Evolutionary conservation across 2,113 vertebrate genomes (phyloP), one percentile per base, ranked within the genome.

Genomic region (Labeo catla): DNA sequence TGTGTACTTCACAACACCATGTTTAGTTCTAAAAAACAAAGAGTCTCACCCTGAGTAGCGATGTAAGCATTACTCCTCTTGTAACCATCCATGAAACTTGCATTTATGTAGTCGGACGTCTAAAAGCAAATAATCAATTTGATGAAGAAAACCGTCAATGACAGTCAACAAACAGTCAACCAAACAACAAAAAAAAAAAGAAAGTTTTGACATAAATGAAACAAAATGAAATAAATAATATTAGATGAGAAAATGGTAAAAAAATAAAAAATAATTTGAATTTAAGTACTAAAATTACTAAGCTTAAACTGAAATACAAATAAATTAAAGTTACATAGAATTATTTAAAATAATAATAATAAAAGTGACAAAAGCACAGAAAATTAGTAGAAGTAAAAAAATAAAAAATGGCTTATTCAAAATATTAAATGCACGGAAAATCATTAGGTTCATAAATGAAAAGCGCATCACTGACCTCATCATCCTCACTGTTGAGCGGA

Each of bases 91-190:
- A 96, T 96, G 89, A 96, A 95, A 91, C 95, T 96, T 70, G 93
- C 95, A 84, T 96, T 96, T 52, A 96, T 96, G 90, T 96, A 96
- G 92, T 95, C 95, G 19, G 95, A 93, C n/a, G 94, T 95, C 95
- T 96, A 90, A 83, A 81, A 61, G 8, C 21, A n/a, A 61, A 61
- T 8, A 9, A 89, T 54, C 86, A 65, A 91, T 49, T 28, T 6
- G 8, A 21, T 28, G 36, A 2, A 88, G n/a, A n/a, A 86, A n/a
- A 86, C 61, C n/a, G 74, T 0, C 6, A 59, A 36, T 57, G 19
- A 57, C 68, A 72, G 28, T 13, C 39, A 39, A 39, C 39, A 3
- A 4, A 39, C 39, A 39, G 5, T 39, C 28, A 28, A 28, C 28
- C 28, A 28, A 28, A 28, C 28, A 28, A 28, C 2, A 28, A 28